Conservation (phyloP, 2,797 vertebrate genomes). For the Neoniphon sammara region DNA sequence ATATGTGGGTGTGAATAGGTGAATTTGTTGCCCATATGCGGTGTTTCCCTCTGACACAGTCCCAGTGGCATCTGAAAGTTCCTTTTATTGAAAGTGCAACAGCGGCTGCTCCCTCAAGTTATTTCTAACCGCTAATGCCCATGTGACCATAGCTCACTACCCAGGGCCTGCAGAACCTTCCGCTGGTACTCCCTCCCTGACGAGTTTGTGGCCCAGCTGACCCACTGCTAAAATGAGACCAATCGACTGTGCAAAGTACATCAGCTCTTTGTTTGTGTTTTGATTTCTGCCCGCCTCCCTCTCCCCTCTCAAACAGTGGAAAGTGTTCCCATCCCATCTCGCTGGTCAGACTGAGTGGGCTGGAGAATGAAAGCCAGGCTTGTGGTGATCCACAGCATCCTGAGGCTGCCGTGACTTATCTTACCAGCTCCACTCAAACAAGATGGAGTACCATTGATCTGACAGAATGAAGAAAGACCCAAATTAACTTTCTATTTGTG, state of each 20-base stretch:
- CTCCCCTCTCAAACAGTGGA: slow-evolving; percentile 55
- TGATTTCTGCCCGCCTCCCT: slow-evolving; percentile 64
- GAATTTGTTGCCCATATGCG: slow-evolving; percentile 5
- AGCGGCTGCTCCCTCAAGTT: slow-evolving; percentile 41
- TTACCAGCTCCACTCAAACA: slow-evolving; percentile 64
- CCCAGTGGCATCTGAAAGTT: slow-evolving; percentile 36
- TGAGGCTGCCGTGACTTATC: slow-evolving; percentile 73
- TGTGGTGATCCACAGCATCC: slow-evolving; percentile 79
- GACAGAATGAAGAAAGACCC: slow-evolving; percentile 69
- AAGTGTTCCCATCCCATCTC: slow-evolving; percentile 62
- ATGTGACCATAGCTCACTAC: slow-evolving; percentile 53
- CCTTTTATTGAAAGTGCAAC: slow-evolving; percentile 49
- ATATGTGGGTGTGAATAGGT: slow-evolving; percentile 20
- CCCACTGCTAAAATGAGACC: slow-evolving; percentile 64
- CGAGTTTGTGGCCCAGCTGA: slow-evolving; percentile 56
- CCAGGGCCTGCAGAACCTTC: slow-evolving; percentile 34
- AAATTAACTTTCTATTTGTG: slow-evolving; percentile 65
- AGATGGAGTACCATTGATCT: slow-evolving; percentile 63
- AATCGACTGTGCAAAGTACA: slow-evolving; percentile 59
- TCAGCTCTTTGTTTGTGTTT: slow-evolving; percentile 73
- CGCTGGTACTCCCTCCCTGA: slow-evolving; percentile 52
- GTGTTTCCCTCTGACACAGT: neutral
- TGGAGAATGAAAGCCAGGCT: slow-evolving; percentile 70
- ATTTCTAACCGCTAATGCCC: slow-evolving; percentile 53
- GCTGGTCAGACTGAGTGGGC: slow-evolving; percentile 64